phyloP scores from a whole-genome alignment of 2,797 vertebrate genomes.

The Pseudochirops corinnae region DNA sequence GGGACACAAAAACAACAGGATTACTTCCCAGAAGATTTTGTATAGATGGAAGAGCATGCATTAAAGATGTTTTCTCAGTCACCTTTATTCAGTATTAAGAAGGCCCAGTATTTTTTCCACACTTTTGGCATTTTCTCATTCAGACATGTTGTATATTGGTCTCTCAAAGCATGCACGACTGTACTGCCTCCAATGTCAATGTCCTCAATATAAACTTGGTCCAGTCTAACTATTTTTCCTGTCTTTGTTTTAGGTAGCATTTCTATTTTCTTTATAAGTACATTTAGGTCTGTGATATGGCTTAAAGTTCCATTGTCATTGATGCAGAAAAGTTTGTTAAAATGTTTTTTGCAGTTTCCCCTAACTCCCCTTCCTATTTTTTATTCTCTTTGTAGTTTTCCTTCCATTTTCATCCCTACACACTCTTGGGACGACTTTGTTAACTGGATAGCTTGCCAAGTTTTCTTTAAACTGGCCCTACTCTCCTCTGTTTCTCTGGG shows the following conservation, averaged over 20 bases:
- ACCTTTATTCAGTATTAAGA: no score
- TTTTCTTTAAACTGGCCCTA: background rate
- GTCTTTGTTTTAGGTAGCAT: background rate
- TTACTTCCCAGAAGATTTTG: background rate
- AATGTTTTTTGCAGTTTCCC: background rate
- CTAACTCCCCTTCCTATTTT: background rate
- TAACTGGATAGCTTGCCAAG: background rate
- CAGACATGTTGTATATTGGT: background rate
- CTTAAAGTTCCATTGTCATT: background rate
- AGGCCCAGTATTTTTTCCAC: background rate
- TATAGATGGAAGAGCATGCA: background rate
- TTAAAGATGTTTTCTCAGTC: background rate
- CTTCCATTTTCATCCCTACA: background rate
- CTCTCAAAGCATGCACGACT: no score
- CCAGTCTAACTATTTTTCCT: background rate
- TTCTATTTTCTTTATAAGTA: no score
- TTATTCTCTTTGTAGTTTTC: background rate
- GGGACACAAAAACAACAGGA: no score
- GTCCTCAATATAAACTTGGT: no score
- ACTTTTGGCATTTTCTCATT: background rate
- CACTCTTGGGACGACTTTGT: background rate
- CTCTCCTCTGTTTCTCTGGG: background rate
- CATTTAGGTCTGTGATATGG: background rate
- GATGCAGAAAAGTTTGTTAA: background rate
- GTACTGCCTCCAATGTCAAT: no score